phyloP scores from a whole-genome alignment of 2,797 vertebrate species.

The Eulemur rubriventer region DNA sequence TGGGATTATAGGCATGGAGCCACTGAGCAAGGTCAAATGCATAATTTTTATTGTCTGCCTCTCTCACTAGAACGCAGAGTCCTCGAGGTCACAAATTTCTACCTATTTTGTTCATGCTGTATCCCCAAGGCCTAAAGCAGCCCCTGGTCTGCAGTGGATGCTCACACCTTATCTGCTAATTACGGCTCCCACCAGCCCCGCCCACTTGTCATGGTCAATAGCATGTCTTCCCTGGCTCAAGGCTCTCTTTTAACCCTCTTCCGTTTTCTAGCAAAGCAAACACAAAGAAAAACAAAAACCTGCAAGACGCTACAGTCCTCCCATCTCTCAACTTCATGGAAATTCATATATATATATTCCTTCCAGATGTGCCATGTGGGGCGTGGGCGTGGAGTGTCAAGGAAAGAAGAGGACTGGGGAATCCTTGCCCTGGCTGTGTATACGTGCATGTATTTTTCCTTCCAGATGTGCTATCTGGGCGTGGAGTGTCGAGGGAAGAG shows the following conservation, averaged over 20 bases:
- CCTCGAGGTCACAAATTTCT: not conserved
- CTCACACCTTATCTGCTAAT: not conserved
- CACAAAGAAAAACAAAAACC: not conserved
- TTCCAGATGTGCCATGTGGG: not conserved
- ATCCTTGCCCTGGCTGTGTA: too few relatives aligned
- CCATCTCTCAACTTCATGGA: not conserved
- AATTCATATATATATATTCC: not conserved
- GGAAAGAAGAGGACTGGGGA: too few relatives aligned
- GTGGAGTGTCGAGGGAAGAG: not conserved
- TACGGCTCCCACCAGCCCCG: not conserved
- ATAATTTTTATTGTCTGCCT: not conserved
- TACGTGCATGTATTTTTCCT: not conserved
- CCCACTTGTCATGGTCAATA: not conserved
- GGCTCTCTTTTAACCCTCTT: not conserved
- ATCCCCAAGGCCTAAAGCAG: not conserved
- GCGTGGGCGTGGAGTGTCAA: too few relatives aligned
- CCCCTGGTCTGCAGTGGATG: not conserved
- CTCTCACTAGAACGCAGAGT: not conserved
- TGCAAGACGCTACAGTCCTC: not conserved
- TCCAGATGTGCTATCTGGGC: not conserved
- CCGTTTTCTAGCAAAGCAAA: constrained; percentile 27
- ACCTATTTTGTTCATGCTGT: not conserved
- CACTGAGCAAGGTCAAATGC: not conserved
- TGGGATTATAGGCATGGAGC: too few relatives aligned
- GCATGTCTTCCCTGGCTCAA: not conserved